These are phyloP conservation scores for Falco novaeseelandiae DNA, from an alignment of 2,797 vertebrate species.

Conservation along the genomic window DNA sequence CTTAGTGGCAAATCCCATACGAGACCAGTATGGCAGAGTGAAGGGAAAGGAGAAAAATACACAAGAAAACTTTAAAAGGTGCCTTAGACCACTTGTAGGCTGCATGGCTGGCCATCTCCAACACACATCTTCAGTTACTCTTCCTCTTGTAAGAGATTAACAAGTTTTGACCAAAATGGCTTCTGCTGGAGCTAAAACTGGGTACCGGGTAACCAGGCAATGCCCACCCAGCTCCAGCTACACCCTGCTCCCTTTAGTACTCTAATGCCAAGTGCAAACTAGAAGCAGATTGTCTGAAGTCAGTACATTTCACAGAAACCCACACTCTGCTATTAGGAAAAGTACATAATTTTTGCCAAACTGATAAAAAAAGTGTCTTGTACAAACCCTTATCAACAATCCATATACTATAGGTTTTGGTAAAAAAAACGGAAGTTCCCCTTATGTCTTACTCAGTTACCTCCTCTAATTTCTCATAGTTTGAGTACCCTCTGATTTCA, in stretches of 20 bases:
- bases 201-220: neutral
- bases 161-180: neutral
- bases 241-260: neutral
- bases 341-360: neutral
- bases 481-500: neutral
- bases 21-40: neutral
- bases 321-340: neutral
- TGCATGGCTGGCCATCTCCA: neutral
- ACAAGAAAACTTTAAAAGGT: neutral
- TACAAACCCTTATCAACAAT: neutral
- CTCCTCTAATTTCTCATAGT: neutral
- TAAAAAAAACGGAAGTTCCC: neutral
- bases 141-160: neutral
- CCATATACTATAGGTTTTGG: accelerated
- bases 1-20: neutral
- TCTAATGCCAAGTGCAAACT: neutral
- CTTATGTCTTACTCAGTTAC: neutral
- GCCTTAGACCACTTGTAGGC: neutral
- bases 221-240: neutral
- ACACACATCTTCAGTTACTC: neutral
- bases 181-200: neutral
- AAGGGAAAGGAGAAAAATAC: neutral
- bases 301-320: neutral
- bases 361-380: neutral
- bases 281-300: neutral